Conservation (phyloP, 1,140 invertebrate species). For the Grapholita molesta region DNA sequence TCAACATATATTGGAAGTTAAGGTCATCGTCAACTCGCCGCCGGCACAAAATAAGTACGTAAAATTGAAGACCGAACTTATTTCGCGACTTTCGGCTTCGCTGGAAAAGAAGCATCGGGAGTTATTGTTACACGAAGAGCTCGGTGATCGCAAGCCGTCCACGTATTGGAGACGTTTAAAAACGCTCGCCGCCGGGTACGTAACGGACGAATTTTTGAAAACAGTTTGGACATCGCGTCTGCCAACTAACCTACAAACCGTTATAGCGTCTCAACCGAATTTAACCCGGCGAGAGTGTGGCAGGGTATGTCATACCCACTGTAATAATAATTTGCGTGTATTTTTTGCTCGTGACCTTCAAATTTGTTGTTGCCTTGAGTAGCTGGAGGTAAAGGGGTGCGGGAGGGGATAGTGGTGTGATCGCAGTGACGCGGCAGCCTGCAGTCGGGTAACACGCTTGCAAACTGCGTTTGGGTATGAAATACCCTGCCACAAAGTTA, state of each 20-base stretch:
- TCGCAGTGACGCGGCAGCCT: too few relatives aligned
- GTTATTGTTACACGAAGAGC: background rate
- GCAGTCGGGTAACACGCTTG: too few relatives aligned
- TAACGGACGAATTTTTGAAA: background rate
- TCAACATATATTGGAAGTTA: background rate
- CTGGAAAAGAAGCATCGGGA: background rate
- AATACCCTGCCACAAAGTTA: too few relatives aligned
- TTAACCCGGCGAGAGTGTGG: too few relatives aligned
- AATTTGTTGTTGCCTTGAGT: too few relatives aligned
- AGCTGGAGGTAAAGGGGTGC: too few relatives aligned
- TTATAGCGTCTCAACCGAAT: background rate
- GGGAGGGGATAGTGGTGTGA: too few relatives aligned
- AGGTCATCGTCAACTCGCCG: background rate
- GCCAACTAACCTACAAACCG: background rate
- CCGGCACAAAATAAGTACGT: background rate
- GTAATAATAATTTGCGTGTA: too few relatives aligned
- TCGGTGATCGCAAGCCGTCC: background rate
- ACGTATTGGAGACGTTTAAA: background rate
- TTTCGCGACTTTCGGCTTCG: background rate
- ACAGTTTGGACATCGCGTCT: background rate
- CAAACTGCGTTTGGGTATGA: too few relatives aligned
- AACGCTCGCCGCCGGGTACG: background rate
- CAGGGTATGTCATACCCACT: too few relatives aligned
- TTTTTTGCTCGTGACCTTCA: too few relatives aligned
- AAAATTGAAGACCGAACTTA: background rate